Conservation (phyloP, 37 sponge, comb jelly and placozoan species). For the Ephydatia muelleri region DNA sequence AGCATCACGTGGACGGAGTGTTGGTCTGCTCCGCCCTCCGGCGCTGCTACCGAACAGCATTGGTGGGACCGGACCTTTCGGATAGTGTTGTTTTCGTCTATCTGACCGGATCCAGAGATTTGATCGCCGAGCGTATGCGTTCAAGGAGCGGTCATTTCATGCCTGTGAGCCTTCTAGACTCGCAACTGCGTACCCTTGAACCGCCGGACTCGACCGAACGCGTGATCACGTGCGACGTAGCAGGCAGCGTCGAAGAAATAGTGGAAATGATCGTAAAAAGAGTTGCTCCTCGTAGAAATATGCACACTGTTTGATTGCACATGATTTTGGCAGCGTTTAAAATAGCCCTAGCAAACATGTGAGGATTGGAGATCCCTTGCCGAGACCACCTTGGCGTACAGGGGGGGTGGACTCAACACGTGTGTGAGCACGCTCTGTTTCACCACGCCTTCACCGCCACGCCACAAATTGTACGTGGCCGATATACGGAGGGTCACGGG, state of each 20-base stretch:
- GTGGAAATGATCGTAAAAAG: neutral
- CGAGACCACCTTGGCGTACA: slow-evolving; percentile 38
- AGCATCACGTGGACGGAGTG: slow-evolving; percentile 31
- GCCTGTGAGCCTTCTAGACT: slow-evolving; percentile 57
- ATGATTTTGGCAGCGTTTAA: neutral
- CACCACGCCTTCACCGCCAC: neutral
- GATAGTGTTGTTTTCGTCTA: slow-evolving; percentile 40
- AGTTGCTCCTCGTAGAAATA: neutral
- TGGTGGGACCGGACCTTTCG: neutral
- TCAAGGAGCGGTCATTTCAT: slow-evolving; percentile 72
- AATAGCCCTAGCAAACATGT: neutral
- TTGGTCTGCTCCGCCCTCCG: slow-evolving; percentile 82
- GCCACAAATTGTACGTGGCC: neutral
- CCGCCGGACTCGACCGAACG: slow-evolving; percentile 46
- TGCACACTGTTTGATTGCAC: neutral
- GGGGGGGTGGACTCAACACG: slow-evolving; percentile 26
- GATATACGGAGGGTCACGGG: slow-evolving; percentile 1
- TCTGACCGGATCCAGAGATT: slow-evolving; percentile 46
- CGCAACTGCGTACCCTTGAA: slow-evolving; percentile 71
- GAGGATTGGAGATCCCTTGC: neutral
- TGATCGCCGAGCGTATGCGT: slow-evolving; percentile 28
- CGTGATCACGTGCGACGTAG: neutral
- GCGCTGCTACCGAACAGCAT: slow-evolving; percentile 49
- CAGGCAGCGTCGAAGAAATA: slow-evolving; percentile 4
- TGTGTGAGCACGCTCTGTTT: slow-evolving; percentile 5